Conservation (phyloP, 2,888 invertebrate species). For the Oasisia sp. region DNA sequence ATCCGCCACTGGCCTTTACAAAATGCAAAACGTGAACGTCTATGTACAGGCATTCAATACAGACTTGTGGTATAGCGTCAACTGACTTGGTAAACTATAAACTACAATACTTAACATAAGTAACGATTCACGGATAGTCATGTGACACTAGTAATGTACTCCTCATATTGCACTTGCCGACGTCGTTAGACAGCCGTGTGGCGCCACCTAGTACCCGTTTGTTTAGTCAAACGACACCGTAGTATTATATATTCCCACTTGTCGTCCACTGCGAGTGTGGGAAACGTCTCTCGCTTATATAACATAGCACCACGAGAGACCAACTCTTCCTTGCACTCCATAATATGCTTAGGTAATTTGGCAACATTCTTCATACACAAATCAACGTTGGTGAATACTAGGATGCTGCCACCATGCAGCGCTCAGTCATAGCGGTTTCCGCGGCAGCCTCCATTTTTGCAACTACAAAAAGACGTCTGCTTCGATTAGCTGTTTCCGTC, state of each 20-base stretch:
- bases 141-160: neutral
- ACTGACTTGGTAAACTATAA: neutral
- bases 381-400: neutral
- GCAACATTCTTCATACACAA: neutral
- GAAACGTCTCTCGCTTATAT: neutral
- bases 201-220: neutral
- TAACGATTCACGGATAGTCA: neutral
- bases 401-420: neutral
- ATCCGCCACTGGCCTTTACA: neutral
- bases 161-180: neutral
- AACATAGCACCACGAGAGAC: neutral
- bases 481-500: neutral
- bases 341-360: neutral
- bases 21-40: neutral
- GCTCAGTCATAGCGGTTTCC: neutral
- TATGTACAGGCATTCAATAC: neutral
- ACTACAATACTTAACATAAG: neutral
- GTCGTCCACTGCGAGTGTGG: neutral
- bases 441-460: neutral
- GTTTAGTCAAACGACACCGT: neutral
- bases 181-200: neutral
- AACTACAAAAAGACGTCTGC: neutral
- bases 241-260: neutral
- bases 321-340: neutral
- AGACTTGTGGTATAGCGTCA: neutral